Percentiles rank a stretch among this genome's conserved stretches.
phyloP scores from a whole-genome alignment of 2,888 invertebrate genomes.

The Nasonovia ribisnigri region DNA sequence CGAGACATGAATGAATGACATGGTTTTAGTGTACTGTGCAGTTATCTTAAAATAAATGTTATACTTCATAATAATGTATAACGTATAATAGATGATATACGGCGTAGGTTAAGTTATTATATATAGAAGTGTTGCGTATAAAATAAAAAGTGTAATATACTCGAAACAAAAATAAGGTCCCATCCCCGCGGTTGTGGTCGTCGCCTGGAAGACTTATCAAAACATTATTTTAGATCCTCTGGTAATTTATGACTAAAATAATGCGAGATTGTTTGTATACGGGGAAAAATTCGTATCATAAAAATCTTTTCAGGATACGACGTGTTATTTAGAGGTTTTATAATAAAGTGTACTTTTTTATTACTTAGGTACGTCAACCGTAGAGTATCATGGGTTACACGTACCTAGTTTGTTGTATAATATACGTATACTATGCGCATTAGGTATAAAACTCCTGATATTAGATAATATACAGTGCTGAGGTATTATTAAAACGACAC shows the following conservation, averaged over 20 bases:
- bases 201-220: not conserved
- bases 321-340: not conserved
- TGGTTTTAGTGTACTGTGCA: not conserved
- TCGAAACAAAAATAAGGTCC: conserved; percentile 8
- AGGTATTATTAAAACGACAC: not conserved
- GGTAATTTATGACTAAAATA: not conserved
- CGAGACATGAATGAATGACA: not conserved
- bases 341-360: not conserved
- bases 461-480: not conserved
- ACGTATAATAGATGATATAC: not conserved
- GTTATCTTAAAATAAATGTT: not conserved
- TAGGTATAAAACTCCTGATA: not conserved
- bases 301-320: not conserved
- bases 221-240: not conserved
- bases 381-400: not conserved
- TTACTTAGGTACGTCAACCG: not conserved
- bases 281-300: not conserved
- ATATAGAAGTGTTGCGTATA: not conserved
- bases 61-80: not conserved
- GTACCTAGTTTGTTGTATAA: not conserved
- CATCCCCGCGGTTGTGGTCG: not conserved
- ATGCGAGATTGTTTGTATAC: not conserved
- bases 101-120: not conserved
- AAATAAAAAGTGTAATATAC: not conserved
- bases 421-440: not conserved